Evolutionary conservation across 1,140 invertebrate genomes (phyloP).

Genomic region (Atta texana): DNA sequence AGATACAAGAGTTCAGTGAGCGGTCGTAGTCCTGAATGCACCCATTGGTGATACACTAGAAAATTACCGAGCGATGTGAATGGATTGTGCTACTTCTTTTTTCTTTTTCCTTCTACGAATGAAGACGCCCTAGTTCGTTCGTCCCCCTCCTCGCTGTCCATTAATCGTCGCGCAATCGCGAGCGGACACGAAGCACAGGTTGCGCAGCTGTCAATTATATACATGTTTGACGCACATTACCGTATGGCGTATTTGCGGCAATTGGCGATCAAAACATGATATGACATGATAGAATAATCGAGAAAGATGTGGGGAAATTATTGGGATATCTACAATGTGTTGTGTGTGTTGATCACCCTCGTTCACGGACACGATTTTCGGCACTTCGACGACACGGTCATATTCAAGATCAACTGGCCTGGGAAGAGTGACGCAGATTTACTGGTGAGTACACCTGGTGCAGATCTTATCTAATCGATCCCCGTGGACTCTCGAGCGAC

Average conservation of each 20-base stretch:
- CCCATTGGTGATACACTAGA: no score
- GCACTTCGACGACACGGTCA: conserved; percentile 93
- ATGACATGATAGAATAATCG: conserved; percentile 67
- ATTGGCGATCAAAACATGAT: conserved; percentile 59
- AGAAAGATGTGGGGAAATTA: conserved; percentile 71
- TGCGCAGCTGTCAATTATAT: background rate
- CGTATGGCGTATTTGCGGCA: background rate
- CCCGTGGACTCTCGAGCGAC: background rate
- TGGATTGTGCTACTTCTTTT: no score
- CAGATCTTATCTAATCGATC: background rate
- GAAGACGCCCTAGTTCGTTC: no score
- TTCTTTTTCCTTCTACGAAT: no score
- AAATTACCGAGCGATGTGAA: no score
- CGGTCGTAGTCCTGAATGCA: no score
- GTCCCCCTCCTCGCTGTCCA: no score
- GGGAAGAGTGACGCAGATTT: conserved; percentile 87
- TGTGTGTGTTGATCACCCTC: conserved; percentile 55
- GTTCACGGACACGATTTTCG: conserved; percentile 87
- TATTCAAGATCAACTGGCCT: conserved; percentile 94
- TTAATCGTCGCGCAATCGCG: background rate
- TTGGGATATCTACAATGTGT: conserved; percentile 54
- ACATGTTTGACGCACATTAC: background rate
- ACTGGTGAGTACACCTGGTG: conserved; percentile 80
- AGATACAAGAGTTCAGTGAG: no score
- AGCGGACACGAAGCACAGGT: background rate